These are phyloP conservation scores for Pseudoatta argentina DNA, from an alignment of 1,140 invertebrate genomes.

Conservation along the genomic window DNA sequence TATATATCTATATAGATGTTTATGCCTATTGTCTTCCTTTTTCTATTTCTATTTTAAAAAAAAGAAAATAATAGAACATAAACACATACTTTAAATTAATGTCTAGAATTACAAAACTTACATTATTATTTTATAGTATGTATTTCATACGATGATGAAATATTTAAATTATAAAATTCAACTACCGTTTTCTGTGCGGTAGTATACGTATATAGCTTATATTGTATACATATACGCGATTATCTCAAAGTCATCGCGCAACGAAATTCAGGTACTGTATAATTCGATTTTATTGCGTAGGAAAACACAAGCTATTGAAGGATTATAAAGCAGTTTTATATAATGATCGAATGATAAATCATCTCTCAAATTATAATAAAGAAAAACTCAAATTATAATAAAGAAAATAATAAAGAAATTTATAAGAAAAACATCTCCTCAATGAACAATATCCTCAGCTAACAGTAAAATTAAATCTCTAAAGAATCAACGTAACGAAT, in stretches of 20 bases:
- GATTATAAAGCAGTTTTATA: not conserved
- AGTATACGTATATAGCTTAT: not conserved
- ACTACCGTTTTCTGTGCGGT: not conserved
- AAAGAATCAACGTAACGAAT: not conserved
- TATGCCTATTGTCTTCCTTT: too few species aligned
- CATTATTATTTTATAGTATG: not conserved
- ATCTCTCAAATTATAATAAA: not conserved
- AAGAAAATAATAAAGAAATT: too few species aligned
- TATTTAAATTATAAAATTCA: not conserved
- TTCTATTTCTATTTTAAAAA: too few species aligned
- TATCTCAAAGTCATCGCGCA: not conserved
- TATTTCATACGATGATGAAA: not conserved
- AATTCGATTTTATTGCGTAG: not conserved
- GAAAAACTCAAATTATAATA: too few species aligned
- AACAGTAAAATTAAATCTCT: not conserved
- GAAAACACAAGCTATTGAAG: not conserved
- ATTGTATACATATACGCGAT: not conserved
- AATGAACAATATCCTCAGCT: not conserved
- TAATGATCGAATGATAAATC: not conserved
- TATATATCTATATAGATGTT: too few species aligned
- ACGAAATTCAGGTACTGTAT: not conserved
- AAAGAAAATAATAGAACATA: too few species aligned
- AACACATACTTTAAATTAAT: too few species aligned
- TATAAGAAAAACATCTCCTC: slow-evolving; percentile 2
- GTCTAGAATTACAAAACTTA: too few species aligned